Evolutionary conservation across 2,888 invertebrate species (phyloP), one percentile per base, ranked within the genome.

Genomic region (Microchrysa polita): DNA sequence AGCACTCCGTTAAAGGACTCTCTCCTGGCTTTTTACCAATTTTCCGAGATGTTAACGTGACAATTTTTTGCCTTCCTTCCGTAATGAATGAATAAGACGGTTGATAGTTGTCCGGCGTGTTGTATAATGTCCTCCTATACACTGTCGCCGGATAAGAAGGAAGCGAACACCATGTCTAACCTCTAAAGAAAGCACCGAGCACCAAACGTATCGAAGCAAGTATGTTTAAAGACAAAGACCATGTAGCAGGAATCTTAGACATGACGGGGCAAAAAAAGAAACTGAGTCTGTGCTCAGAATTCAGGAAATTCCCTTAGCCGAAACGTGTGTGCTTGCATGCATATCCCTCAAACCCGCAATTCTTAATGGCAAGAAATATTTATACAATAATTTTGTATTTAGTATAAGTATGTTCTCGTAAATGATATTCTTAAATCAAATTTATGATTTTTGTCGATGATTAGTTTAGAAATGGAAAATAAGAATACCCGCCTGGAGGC

Each of bases 21-120:
- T 48, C 16, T 60, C 14, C 48, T 67, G 65, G 65, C 65, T 48
- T 22, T 20, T 23, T 67, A 4, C 65, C 65, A 67, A 67, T 67
- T 67, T 67, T 48, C n/a, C n/a, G 16, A 23, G n/a, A 22, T 48
- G 23, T 23, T 52, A 67, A 48, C 48, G 65, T 67, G 65, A 67
- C 48, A 67, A 67, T 67, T 67, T n/a, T 67, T 48, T 23, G 16
- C 1, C 23, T 23, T 34, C 7, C 27, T 59, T 5, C 5, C 18
- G n/a, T 34, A 12, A 20, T 23, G 48, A 23, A 22, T 67, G 61
- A 44, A 22, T 23, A 14, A 67, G 65, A 20, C 44, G 48, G 5
- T 67, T 67, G n/a, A 67, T 44, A 23, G 48, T 52, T 48, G 14
- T 48, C n/a, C 48, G n/a, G n/a, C 22, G 48, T 12, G n/a, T n/a